Base-by-base conservation (phyloP, 2,888 invertebrate species). In the Proisotoma minuta region DNA sequence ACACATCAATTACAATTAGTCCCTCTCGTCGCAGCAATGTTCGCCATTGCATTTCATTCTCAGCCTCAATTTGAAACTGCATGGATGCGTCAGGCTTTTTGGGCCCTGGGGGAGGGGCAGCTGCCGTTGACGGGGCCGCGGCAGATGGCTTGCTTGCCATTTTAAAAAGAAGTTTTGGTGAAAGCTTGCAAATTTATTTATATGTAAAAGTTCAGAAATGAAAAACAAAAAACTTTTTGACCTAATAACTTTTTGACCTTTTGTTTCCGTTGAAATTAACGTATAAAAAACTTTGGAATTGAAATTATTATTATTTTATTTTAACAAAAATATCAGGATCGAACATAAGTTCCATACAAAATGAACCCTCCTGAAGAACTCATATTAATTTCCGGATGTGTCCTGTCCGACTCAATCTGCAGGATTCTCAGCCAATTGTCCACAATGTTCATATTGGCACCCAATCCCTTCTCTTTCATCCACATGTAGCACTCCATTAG, bases 371-470 rank as follows among this genome's bases (percentile, higher is more conserved):
- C 90, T 63, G 85, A 85, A 50, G 86, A 87, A 76, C 86, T 89
- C 88, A 95, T 97, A 74, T 85, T 85, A 34, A 97, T 92, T 76
- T 91, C 87, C 1, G 98, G 98, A 82, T 98, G 98, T 20, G 97
- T 97, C 77, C 98, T 83, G 70, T 91, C 87, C 1, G 89, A 87
- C 66, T 94, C 79, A 28, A 93, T 87, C 83, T 97, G 97, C 81
- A 94, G 94, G 73, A 87, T 85, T 70, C 96, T 83, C 78, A 91
- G 81, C 85, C 95, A 97, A 75, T 89, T 92, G 72, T 89, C 89
- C 43, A 87, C 85, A 10, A 99, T 78, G 76, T 85, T 85, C 43
- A 97, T 78, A 75, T 87, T 87, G 10, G 91, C 84, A 20, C 89
- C 84, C 60, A 82, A 81, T n/a, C 78, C 78, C 57, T 84, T 81